These are phyloP conservation scores for Todiramphus chloris DNA, from an alignment of 2,113 vertebrate genomes.

Conservation along the genomic window DNA sequence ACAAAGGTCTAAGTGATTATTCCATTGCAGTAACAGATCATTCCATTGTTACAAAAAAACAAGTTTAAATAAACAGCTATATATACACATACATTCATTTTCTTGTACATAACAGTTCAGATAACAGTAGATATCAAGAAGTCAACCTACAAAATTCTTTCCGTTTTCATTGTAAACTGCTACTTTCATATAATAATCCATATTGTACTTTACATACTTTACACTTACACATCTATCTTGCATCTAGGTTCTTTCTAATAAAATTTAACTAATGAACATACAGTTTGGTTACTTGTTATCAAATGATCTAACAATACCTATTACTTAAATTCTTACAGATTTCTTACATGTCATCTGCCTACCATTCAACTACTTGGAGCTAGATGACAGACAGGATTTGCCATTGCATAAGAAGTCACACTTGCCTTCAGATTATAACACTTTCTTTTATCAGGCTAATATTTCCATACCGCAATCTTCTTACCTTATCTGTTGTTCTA, in stretches of 20 bases:
- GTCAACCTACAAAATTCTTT: neutral
- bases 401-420: neutral
- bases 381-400: neutral
- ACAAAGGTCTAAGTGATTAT: neutral
- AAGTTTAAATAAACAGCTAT: neutral
- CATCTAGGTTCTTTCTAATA: neutral
- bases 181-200: neutral
- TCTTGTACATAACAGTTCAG: neutral
- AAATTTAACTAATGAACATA: neutral
- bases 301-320: neutral
- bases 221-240: neutral
- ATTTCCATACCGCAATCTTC: neutral
- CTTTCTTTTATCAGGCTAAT: neutral
- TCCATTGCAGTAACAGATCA: neutral
- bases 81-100: neutral
- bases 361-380: neutral
- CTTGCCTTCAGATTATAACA: neutral
- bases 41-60: neutral
- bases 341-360: neutral
- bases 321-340: neutral
- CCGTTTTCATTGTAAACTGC: neutral
- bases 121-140: neutral
- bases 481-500: neutral
- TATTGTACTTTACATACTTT: neutral
- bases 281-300: neutral